Base-by-base conservation (phyloP, 2,113 vertebrate species). In the Oncorhynchus nerka region DNA sequence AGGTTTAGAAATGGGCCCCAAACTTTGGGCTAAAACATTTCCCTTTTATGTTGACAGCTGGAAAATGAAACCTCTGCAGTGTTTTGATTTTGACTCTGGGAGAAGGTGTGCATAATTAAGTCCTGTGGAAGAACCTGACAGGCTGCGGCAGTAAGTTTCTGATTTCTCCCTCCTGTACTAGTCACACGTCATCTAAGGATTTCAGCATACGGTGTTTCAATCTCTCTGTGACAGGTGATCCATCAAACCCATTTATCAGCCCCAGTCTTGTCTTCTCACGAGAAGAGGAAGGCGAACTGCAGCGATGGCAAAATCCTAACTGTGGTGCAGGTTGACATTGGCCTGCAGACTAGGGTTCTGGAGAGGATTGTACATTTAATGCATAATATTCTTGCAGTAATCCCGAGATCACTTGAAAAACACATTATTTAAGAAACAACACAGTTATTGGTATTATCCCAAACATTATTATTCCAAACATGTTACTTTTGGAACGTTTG, bases 161-260 rank as follows among this genome's bases (percentile, higher is more conserved):
- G 19, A 62, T 22, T 22, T 22, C 64, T 39, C 6, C 71, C 34
- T 5, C 67, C 49, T 75, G 20, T 5, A 12, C 49, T 1, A 69
- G 79, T 80, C 74, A 48, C 69, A 26, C 75, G 69, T 80, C 77
- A 70, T 28, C 39, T 28, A n/a, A 59, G 45, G 22, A 76, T 79
- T 76, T 24, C 11, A 22, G 24, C 30, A 68, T 66, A 22, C 48
- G 1, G 67, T 76, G 51, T 13, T 64, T 16, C 3, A 28, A 64
- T 4, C 19, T 71, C 68, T 68, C 78, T 13, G 30, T 3, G 68
- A 79, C 77, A 26, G 30, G 12, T 19, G 83, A 85, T 87, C 26
- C 12, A 83, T 87, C 85, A 81, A 30, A 28, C 61, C 39, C 65
- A 79, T 83, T 79, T 69, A 82, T 57, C 76, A 39, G 12, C 2